Percentiles rank a stretch among this genome's conserved stretches.
These are phyloP conservation scores for Abscondita cerata DNA, from an alignment of 2,888 invertebrate genomes.

Conservation along the genomic window DNA sequence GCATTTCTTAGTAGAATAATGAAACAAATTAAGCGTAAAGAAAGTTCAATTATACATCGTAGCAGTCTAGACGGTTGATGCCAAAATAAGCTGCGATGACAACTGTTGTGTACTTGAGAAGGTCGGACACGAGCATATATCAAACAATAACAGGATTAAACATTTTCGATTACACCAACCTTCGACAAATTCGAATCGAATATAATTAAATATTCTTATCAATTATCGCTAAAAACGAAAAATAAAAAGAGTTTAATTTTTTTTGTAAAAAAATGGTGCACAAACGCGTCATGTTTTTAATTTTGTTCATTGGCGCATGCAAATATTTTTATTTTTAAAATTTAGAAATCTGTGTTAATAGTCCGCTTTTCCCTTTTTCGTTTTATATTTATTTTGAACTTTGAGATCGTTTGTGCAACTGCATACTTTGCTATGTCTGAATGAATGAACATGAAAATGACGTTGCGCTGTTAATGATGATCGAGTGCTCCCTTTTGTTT, in stretches of 20 bases:
- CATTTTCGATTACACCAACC: constrained; percentile 15
- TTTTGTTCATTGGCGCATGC: background rate
- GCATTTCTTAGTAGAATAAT: background rate
- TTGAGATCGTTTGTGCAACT: too few species aligned
- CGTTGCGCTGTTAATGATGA: too few species aligned
- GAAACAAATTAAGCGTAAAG: background rate
- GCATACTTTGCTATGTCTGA: too few species aligned
- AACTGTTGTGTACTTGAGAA: constrained; percentile 30
- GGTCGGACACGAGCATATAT: constrained; percentile 24
- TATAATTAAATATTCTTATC: background rate
- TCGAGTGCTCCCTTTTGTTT: too few species aligned
- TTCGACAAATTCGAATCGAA: background rate
- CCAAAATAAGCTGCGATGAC: constrained; percentile 31
- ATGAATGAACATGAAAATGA: too few species aligned
- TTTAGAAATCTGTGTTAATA: too few species aligned
- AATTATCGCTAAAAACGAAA: background rate
- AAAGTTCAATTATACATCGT: constrained; percentile 30
- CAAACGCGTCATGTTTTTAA: background rate
- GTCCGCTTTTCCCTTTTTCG: too few species aligned
- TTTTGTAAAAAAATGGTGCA: background rate
- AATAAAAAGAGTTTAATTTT: background rate
- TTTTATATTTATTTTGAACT: too few species aligned
- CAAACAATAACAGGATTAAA: constrained; percentile 17
- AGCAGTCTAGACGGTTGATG: constrained; percentile 28
- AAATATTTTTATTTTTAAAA: background rate